Base-by-base conservation (phyloP, 1,140 invertebrate genomes). In the Dinothrombium tinctorium region DNA sequence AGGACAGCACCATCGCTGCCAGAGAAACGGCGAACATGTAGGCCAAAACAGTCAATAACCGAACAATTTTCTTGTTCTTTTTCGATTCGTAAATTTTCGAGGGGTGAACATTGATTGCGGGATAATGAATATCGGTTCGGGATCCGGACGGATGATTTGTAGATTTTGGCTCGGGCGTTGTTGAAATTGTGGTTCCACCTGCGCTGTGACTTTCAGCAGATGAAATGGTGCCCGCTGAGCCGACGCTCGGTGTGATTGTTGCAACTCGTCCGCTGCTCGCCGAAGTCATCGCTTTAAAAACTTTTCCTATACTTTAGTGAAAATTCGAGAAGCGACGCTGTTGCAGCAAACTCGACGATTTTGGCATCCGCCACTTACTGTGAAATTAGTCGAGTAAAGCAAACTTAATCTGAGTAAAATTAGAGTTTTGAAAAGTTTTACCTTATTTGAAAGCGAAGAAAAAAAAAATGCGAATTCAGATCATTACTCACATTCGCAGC, bases 21-120 rank as follows among this genome's bases (percentile, higher is more conserved):
- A 89, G 63, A 11, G 86, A 94, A 43, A 95, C 87, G 48, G 81
- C 83, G 53, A 94, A 73, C 37, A 94, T 73, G 60, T 95, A 95
- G 7, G 84, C 83, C 44, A 92, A 69, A 24, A 95, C 87, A 2
- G 86, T 94, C 42, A 92, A 65, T 38, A 94, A 76, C n/a, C 86
- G 69, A 25, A 94, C 66, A 49, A 76, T 62, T 60, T 86, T 86
- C 56, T 78, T 77, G 54, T 82, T 76, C 47, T 76, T 72, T 54
- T 78, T 78, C 2, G 73, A 67, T 50, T 79, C 74, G 60, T 81
- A 82, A 38, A 79, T 64, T 46, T 71, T 67, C 50, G 44, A 22
- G 2, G 17, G 12, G 12, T 12, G n/a, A n/a, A 12, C 11, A 24
- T 39, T 29, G 6, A 33, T 19, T 29, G 26, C 14, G 2, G 45